phyloP scores from a whole-genome alignment of 2,797 vertebrate genomes.

The Alfaro cultratus region DNA sequence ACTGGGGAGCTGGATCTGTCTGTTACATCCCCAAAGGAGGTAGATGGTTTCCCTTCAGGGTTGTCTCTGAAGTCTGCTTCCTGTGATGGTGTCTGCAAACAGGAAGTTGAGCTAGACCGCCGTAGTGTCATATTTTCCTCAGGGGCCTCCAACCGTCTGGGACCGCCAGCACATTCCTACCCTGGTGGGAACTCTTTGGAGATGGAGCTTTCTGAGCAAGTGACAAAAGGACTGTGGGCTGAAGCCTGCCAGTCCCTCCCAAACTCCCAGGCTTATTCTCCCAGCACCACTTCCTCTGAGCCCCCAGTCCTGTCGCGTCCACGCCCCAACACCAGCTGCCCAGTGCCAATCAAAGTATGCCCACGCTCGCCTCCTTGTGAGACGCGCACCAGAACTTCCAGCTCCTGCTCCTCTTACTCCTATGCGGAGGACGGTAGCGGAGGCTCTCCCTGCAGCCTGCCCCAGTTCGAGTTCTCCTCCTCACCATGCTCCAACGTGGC shows the following conservation, averaged over 20 bases:
- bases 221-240: slow-evolving; percentile 93
- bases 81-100: slow-evolving; percentile 92
- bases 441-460: slow-evolving; percentile 96
- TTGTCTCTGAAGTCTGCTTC: slow-evolving; percentile 89
- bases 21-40: slow-evolving; percentile 89
- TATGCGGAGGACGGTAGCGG: slow-evolving; percentile 96
- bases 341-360: slow-evolving; percentile 99
- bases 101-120: slow-evolving; percentile 93
- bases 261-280: slow-evolving; percentile 90
- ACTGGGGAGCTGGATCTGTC: slow-evolving; percentile 87
- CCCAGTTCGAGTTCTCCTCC: slow-evolving; percentile 97
- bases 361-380: slow-evolving; percentile 95
- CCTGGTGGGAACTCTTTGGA: slow-evolving; percentile 92
- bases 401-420: slow-evolving; percentile 98
- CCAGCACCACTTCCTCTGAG: slow-evolving; percentile 85
- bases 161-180: slow-evolving; percentile 92
- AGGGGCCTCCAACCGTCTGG: slow-evolving; percentile 89
- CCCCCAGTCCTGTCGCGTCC: slow-evolving; percentile 88
- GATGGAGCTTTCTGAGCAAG: slow-evolving; percentile 92
- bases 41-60: slow-evolving; percentile 86
- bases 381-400: slow-evolving; percentile 96
- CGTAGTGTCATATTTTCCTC: slow-evolving; percentile 98
- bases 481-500: slow-evolving; percentile 95
- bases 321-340: slow-evolving; percentile 97
- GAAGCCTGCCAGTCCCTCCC: slow-evolving; percentile 93